phyloP scores from a whole-genome alignment of 1,140 invertebrate genomes.

The Anagrus nilaparvatae region DNA sequence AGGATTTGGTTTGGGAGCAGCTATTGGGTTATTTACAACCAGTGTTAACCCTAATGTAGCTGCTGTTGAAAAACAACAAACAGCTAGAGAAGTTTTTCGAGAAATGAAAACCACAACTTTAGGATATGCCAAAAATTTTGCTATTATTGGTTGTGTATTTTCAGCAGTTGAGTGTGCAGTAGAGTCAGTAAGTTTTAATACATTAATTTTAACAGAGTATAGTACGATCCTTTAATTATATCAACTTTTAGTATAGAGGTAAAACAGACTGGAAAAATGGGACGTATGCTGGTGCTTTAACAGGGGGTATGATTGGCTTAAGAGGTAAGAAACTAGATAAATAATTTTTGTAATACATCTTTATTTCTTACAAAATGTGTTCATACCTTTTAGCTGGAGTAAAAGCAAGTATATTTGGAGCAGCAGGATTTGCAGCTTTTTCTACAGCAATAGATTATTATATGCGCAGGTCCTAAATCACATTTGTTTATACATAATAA shows the following conservation, averaged over 20 bases:
- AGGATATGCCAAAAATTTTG: constrained; percentile 96
- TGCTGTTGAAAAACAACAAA: constrained; percentile 70
- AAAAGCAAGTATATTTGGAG: constrained; percentile 84
- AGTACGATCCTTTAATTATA: background rate
- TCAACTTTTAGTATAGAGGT: constrained; percentile 59
- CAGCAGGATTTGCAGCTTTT: constrained; percentile 91
- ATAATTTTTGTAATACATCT: constrained; percentile 9
- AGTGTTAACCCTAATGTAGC: constrained; percentile 85
- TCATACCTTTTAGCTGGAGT: constrained; percentile 67
- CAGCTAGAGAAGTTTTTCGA: constrained; percentile 68
- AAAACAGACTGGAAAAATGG: constrained; percentile 96
- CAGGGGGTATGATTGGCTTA: constrained; percentile 89
- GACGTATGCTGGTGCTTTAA: constrained; percentile 85
- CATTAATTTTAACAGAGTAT: constrained; percentile 4
- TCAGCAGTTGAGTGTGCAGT: constrained; percentile 86
- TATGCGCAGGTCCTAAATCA: constrained; percentile 49
- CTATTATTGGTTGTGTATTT: constrained; percentile 86
- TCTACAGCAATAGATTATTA: constrained; percentile 93
- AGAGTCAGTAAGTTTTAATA: constrained; percentile 60
- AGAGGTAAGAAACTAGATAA: constrained; percentile 54
- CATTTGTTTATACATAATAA: constrained; percentile 3
- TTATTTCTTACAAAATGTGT: constrained; percentile 10
- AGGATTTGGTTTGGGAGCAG: constrained; percentile 90
- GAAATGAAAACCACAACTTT: constrained; percentile 89
- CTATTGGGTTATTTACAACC: constrained; percentile 89